phyloP scores from a whole-genome alignment of 1,140 invertebrate genomes.

The Tetramorium parvispinum region DNA sequence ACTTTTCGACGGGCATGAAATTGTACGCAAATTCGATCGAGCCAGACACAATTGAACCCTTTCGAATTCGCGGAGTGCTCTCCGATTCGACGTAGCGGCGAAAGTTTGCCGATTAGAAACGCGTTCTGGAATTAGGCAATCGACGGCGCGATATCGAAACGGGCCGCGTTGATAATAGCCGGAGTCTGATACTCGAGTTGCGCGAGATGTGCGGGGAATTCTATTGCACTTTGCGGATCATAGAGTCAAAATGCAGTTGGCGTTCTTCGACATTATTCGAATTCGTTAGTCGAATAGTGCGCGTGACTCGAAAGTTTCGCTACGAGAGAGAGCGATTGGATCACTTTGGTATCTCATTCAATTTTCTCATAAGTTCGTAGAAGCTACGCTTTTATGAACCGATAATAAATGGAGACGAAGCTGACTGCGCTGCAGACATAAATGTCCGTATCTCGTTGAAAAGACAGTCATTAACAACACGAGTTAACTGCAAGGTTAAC shows the following conservation, averaged over 20 bases:
- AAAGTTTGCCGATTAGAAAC: slow-evolving; percentile 49
- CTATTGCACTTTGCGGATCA: slow-evolving; percentile 9
- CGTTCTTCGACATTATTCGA: slow-evolving; percentile 28
- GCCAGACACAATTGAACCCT: slow-evolving; percentile 26
- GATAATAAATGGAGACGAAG: not conserved
- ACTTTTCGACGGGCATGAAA: slow-evolving; percentile 30
- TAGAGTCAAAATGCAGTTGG: slow-evolving; percentile 21
- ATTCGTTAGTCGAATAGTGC: not conserved
- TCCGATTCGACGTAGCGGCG: slow-evolving; percentile 14
- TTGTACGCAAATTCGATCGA: slow-evolving; percentile 46
- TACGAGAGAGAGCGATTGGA: not conserved
- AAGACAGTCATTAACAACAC: not conserved
- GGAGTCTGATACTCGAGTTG: slow-evolving; percentile 1
- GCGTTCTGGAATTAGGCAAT: slow-evolving; percentile 13
- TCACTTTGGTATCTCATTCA: not conserved
- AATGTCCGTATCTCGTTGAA: not conserved
- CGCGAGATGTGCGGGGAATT: slow-evolving; percentile 20
- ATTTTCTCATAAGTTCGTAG: not conserved
- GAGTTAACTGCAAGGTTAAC: not conserved
- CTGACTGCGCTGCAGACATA: not conserved
- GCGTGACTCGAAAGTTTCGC: not conserved
- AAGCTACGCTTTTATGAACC: not conserved
- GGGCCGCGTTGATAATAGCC: slow-evolving; percentile 29
- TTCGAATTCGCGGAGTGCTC: slow-evolving; percentile 2
- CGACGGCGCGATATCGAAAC: not conserved